These are phyloP conservation scores for Euura saliciscinereae DNA, from an alignment of 1,140 invertebrate species.

Conservation along the genomic window DNA sequence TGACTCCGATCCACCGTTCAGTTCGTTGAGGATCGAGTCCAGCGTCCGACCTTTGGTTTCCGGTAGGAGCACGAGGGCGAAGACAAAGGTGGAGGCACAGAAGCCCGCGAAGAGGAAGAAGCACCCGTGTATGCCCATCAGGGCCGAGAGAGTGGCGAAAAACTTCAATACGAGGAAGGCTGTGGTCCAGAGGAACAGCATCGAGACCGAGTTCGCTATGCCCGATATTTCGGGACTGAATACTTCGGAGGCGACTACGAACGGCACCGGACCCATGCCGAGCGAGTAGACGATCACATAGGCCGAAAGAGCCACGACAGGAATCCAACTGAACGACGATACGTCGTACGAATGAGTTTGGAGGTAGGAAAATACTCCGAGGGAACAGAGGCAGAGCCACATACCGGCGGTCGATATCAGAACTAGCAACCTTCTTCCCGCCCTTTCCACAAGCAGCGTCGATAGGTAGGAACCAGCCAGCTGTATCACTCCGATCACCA, in stretches of 20 bases:
- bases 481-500: constrained; percentile 60
- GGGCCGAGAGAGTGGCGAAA: constrained; percentile 40
- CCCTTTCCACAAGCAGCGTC: constrained; percentile 63
- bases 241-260: constrained; percentile 68
- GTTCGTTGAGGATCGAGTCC: constrained; percentile 62
- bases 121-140: constrained; percentile 46
- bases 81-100: constrained; percentile 35
- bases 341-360: constrained; percentile 41
- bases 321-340: constrained; percentile 55
- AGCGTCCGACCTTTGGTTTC: constrained; percentile 70
- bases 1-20: constrained; percentile 31
- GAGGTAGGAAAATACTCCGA: constrained; percentile 57
- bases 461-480: constrained; percentile 58
- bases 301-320: constrained; percentile 59
- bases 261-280: constrained; percentile 62
- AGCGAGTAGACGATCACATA: constrained; percentile 63
- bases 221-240: constrained; percentile 61
- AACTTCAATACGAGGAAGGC: constrained; percentile 64
- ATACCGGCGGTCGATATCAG: constrained; percentile 60
- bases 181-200: constrained; percentile 57
- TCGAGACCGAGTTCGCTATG: constrained; percentile 57
- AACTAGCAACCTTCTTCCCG: constrained; percentile 64
- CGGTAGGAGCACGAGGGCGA: constrained; percentile 60
- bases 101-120: constrained; percentile 43
- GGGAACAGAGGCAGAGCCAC: constrained; percentile 47